These are phyloP conservation scores for Xiphias gladius DNA, from an alignment of 2,113 vertebrate species.

Conservation along the genomic window DNA sequence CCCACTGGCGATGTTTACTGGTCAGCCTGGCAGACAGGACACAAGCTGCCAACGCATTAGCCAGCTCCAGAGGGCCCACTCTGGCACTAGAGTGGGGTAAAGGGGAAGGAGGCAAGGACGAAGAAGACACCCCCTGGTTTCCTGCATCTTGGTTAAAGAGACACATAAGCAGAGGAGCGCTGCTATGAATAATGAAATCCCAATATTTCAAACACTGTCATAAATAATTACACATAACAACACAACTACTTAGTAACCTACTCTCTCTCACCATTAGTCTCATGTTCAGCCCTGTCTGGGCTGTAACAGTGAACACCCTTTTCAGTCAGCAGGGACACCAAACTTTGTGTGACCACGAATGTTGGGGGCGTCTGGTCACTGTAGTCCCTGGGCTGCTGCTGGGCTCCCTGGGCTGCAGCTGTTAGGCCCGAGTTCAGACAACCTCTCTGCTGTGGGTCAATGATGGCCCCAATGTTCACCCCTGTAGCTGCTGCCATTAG, in stretches of 20 bases:
- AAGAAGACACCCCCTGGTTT: conserved; percentile 68
- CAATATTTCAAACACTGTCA: background rate
- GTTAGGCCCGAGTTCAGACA: conserved; percentile 68
- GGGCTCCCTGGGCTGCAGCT: conserved; percentile 45
- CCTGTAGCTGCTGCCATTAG: conserved; percentile 87
- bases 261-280: conserved; percentile 75
- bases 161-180: background rate
- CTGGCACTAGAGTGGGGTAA: conserved; percentile 69
- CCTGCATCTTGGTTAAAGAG: conserved; percentile 72
- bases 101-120: conserved; percentile 70
- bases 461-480: conserved; percentile 76
- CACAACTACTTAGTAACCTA: background rate
- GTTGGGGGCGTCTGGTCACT: conserved; percentile 74
- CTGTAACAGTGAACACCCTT: conserved; percentile 77
- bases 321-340: conserved; percentile 86
- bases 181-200: background rate
- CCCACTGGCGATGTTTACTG: conserved; percentile 85
- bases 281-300: conserved; percentile 76
- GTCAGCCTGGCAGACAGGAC: conserved; percentile 83
- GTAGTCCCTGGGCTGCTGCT: conserved; percentile 65
- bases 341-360: conserved; percentile 87
- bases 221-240: conserved; percentile 4
- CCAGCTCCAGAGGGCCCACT: conserved; percentile 85
- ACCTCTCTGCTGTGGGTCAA: conserved; percentile 78
- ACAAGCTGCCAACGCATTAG: conserved; percentile 87